These are phyloP conservation scores for Cephus runcator DNA, from an alignment of 2,888 invertebrate species.

Conservation along the genomic window DNA sequence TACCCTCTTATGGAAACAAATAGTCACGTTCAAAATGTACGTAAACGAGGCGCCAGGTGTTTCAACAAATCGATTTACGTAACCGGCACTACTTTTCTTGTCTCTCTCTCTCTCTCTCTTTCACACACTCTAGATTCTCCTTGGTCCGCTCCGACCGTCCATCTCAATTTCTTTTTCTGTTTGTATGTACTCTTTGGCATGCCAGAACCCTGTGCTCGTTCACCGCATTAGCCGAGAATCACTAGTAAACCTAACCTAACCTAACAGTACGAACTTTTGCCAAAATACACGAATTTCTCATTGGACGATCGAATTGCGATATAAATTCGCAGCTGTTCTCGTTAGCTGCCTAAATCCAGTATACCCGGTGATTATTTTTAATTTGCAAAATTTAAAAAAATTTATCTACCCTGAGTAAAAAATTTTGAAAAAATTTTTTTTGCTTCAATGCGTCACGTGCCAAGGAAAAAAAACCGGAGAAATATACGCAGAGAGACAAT, in stretches of 20 bases:
- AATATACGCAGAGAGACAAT: neutral
- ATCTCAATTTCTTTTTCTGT: neutral
- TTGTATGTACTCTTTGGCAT: neutral
- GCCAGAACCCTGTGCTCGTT: neutral
- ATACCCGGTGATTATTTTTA: neutral
- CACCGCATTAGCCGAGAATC: neutral
- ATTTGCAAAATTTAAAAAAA: too few species aligned
- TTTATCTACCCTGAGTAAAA: neutral
- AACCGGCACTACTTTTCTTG: too few species aligned
- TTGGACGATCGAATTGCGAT: too few species aligned
- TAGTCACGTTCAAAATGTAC: too few species aligned
- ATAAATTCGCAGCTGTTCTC: too few species aligned
- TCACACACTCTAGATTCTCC: too few species aligned
- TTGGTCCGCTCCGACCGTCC: neutral
- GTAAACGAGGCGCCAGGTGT: too few species aligned
- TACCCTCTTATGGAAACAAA: too few species aligned
- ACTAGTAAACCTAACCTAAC: neutral
- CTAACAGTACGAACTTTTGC: neutral
- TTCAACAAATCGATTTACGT: too few species aligned
- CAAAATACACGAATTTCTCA: neutral
- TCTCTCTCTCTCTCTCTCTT: too few species aligned
- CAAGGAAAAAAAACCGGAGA: neutral
- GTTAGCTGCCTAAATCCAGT: neutral
- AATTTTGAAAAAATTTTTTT: neutral
- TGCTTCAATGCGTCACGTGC: neutral